A percentile compares a stretch with the other conserved stretches of the same genome.
phyloP scores from a whole-genome alignment of 2,797 vertebrate genomes.

The Chanos chanos region DNA sequence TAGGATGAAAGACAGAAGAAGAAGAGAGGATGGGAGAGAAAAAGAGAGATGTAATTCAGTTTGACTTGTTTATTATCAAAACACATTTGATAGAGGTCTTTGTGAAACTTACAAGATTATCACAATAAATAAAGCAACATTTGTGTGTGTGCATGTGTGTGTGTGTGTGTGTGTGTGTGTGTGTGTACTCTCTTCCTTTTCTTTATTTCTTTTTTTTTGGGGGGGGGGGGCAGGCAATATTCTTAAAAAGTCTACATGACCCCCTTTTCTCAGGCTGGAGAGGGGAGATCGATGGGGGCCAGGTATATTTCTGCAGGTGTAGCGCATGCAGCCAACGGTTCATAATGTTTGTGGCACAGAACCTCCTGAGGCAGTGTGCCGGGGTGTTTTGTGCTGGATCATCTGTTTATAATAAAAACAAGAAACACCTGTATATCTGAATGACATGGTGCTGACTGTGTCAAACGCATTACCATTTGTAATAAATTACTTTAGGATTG shows the following conservation, averaged over 20 bases:
- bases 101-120: no score
- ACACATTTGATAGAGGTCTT: no score
- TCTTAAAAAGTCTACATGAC: neutral
- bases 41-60: no score
- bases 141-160: no score
- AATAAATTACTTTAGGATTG: constrained; percentile 40
- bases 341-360: constrained; percentile 7
- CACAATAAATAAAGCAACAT: no score
- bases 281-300: constrained; percentile 41
- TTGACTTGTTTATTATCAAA: no score
- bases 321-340: constrained; percentile 36
- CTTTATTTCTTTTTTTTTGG: no score
- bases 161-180: no score
- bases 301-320: constrained; percentile 37
- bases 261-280: constrained; percentile 37
- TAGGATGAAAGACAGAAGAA: no score
- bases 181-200: no score
- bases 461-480: constrained; percentile 5
- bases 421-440: constrained; percentile 38
- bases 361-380: constrained; percentile 23
- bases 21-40: no score
- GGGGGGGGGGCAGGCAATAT: no score
- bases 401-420: constrained; percentile 30
- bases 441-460: constrained; percentile 36
- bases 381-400: constrained; percentile 36